These are phyloP conservation scores for Stramonita haemastoma DNA, from an alignment of 2,888 invertebrate species.

Conservation along the genomic window DNA sequence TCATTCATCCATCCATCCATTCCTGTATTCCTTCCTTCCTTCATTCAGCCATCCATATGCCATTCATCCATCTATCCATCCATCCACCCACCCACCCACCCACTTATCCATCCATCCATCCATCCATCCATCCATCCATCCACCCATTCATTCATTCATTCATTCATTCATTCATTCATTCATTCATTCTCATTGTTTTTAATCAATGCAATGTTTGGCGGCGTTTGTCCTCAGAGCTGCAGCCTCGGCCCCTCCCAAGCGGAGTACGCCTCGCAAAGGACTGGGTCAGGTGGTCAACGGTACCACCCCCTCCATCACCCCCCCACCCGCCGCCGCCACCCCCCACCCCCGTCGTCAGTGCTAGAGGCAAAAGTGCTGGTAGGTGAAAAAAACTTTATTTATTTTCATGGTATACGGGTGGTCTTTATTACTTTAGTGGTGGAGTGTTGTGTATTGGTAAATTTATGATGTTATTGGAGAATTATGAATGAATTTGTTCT, in stretches of 20 bases:
- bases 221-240: conserved; percentile 22
- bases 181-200: too few species aligned
- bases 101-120: too few species aligned
- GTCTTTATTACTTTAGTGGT: too few species aligned
- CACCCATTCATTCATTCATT: too few species aligned
- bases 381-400: too few species aligned
- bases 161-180: too few species aligned
- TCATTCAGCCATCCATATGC: not conserved
- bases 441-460: too few species aligned
- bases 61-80: not conserved
- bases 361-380: not conserved
- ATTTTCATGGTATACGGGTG: not conserved
- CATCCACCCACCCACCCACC: not conserved
- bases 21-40: accelerated
- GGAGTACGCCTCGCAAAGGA: conserved; percentile 41
- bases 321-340: conserved; percentile 12
- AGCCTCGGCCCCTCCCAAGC: conserved; percentile 58
- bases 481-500: not conserved
- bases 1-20: too few species aligned
- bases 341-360: not conserved
- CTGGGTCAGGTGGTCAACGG: conserved; percentile 42
- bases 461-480: not conserved
- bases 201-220: not conserved
- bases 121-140: too few species aligned
- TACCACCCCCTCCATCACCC: conserved; percentile 30